Percentiles rank a stretch among this genome's conserved stretches.
These are phyloP conservation scores for Ifrita kowaldi DNA, from an alignment of 2,113 vertebrate species.

Conservation along the genomic window DNA sequence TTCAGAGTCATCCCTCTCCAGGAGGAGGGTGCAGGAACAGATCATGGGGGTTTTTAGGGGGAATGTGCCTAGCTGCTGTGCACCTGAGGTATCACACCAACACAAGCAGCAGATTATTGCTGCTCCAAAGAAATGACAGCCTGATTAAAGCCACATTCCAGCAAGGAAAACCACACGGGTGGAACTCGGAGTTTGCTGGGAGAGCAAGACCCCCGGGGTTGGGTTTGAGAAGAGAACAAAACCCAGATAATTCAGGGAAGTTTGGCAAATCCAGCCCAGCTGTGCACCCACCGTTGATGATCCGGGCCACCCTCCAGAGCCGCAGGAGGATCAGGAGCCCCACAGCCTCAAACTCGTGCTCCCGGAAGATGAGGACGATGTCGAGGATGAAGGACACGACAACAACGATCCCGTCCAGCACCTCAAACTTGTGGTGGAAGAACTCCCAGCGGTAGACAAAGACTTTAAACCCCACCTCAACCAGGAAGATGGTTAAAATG, in stretches of 20 bases:
- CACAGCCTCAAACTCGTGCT: conserved; percentile 85
- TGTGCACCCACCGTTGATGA: conserved; percentile 82
- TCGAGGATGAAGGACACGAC: conserved; percentile 89
- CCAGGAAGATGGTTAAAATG: conserved; percentile 87
- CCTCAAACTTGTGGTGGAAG: conserved; percentile 93
- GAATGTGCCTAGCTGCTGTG: not conserved
- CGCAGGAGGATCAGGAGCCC: conserved; percentile 90
- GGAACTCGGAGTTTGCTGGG: accelerated
- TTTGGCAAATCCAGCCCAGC: accelerated
- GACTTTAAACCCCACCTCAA: conserved; percentile 87
- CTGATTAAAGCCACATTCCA: not conserved
- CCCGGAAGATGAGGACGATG: conserved; percentile 78
- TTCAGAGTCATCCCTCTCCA: not conserved
- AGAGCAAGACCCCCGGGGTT: not conserved
- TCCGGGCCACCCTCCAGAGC: conserved; percentile 94
- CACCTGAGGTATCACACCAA: not conserved
- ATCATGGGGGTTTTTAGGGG: not conserved
- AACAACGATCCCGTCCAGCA: conserved; percentile 87
- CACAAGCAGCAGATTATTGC: not conserved
- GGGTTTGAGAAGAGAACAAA: not conserved
- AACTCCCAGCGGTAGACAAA: conserved; percentile 86
- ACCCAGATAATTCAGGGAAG: not conserved
- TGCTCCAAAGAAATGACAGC: not conserved
- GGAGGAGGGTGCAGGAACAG: not conserved
- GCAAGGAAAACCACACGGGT: accelerated